Percentiles rank a stretch among this genome's conserved stretches.
Conservation (phyloP, 2,888 invertebrate species). For the Dioctria rufipes region DNA sequence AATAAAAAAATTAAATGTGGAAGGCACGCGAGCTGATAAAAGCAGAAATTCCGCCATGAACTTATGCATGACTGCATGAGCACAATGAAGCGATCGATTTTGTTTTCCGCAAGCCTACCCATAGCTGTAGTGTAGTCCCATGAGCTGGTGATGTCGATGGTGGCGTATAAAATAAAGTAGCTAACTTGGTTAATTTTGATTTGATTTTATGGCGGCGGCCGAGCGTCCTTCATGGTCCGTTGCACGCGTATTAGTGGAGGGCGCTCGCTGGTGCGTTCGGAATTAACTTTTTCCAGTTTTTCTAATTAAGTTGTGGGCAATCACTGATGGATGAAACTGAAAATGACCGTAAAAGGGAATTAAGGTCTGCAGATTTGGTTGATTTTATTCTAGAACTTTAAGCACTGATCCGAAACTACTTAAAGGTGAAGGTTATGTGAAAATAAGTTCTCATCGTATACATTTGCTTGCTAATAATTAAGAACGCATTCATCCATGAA, state of each 20-base stretch:
- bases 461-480: slow-evolving; percentile 3
- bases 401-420: slow-evolving; percentile 23
- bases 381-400: slow-evolving; percentile 26
- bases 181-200: not conserved
- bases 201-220: slow-evolving; percentile 18
- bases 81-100: slow-evolving; percentile 13
- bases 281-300: slow-evolving; percentile 43
- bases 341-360: slow-evolving; percentile 53
- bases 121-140: slow-evolving; percentile 17
- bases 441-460: slow-evolving; percentile 1
- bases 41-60: slow-evolving; percentile 34
- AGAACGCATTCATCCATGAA: slow-evolving; percentile 22
- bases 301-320: slow-evolving; percentile 50
- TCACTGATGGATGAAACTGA: slow-evolving; percentile 51
- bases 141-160: too few relatives aligned
- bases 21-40: slow-evolving; percentile 43
- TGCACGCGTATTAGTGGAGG: slow-evolving; percentile 39
- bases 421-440: slow-evolving; percentile 35
- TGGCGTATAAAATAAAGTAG: too few relatives aligned
- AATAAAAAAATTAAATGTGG: too few relatives aligned
- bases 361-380: slow-evolving; percentile 52
- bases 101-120: not conserved
- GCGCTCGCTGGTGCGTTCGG: slow-evolving; percentile 51
- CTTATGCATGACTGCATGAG: not conserved
- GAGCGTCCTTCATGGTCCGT: slow-evolving; percentile 42